Evolutionary conservation across 2,888 invertebrate species (phyloP).

Genomic region (Cataglyphis livida): DNA sequence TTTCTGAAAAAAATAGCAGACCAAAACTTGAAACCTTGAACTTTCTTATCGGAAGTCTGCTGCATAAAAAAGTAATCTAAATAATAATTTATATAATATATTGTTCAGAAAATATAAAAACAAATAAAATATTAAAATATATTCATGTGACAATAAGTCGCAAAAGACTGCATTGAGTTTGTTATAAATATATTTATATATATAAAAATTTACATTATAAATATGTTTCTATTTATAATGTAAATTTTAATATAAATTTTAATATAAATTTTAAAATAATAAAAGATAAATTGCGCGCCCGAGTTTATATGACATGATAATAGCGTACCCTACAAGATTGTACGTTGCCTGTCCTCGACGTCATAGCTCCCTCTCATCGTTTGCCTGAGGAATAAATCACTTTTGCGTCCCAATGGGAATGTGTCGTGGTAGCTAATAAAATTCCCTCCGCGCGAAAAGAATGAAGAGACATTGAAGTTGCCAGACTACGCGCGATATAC

Average conservation of each 20-base stretch:
- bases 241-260: background rate
- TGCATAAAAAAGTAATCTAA: background rate
- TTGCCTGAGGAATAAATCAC: slow-evolving; percentile 44
- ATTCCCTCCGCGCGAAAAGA: slow-evolving; percentile 27
- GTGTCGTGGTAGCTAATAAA: slow-evolving; percentile 44
- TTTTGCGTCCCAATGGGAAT: slow-evolving; percentile 38
- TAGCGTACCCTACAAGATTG: background rate
- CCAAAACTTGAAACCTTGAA: background rate
- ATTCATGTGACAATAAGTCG: background rate
- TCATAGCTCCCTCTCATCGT: slow-evolving; percentile 33
- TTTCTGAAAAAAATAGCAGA: background rate
- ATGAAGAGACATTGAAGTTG: slow-evolving; percentile 32
- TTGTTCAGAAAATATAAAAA: background rate
- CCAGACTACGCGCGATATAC: slow-evolving; percentile 19
- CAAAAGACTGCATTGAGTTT: background rate
- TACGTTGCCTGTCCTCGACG: slow-evolving; percentile 21
- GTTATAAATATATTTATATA: background rate
- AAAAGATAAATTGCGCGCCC: background rate
- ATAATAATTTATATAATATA: background rate
- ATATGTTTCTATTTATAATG: background rate
- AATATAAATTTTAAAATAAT: background rate
- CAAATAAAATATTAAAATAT: background rate
- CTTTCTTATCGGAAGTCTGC: background rate
- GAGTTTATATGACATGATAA: background rate
- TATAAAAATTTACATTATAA: no score